Evolutionary conservation across 2,888 invertebrate species (phyloP), one percentile per base, ranked within the genome.

Genomic region (Hemaris fuciformis): DNA sequence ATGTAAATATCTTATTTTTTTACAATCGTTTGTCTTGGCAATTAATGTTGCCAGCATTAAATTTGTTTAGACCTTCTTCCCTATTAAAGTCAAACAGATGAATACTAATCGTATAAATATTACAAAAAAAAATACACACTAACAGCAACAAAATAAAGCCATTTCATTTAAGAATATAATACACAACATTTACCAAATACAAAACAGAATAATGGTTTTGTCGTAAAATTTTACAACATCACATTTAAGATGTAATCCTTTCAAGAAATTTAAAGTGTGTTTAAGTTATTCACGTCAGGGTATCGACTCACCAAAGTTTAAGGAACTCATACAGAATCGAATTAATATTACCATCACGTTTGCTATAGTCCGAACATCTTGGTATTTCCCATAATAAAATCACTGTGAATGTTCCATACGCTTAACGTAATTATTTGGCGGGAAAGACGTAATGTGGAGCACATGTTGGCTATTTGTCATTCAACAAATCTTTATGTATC

Each of bases 341-440:
- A 79, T 85, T 82, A 70, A 70, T 72, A 85, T 79, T 77, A 71
- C 66, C 61, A 74, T 82, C 85, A 85, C 84, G 85, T 76, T 63
- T 69, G 62, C 68, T 70, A 68, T 72, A 48, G 53, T 53, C 53
- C 31, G 38, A 61, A 53, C 56, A 22, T 34, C 42, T 72, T 62
- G 77, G 81, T 75, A 79, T 81, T 83, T 76, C 80, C 83, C 79
- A 79, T 74, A 69, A 73, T 66, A 73, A 67, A 68, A 63, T 64
- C 61, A 68, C 67, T 62, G 64, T 62, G 62, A 64, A 69, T 68
- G 83, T 77, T 81, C 85, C 84, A 62, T 73, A 71, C 69, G 69
- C 69, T 59, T 62, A 62, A 64, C 63, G 65, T 67, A 38, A 46
- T 59, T 23, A 38, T 48, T 48, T 48, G 59, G 22, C 23, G 27